Base-by-base conservation (phyloP, 2,113 vertebrate species). In the Hydrochoerus hydrochaeris region DNA sequence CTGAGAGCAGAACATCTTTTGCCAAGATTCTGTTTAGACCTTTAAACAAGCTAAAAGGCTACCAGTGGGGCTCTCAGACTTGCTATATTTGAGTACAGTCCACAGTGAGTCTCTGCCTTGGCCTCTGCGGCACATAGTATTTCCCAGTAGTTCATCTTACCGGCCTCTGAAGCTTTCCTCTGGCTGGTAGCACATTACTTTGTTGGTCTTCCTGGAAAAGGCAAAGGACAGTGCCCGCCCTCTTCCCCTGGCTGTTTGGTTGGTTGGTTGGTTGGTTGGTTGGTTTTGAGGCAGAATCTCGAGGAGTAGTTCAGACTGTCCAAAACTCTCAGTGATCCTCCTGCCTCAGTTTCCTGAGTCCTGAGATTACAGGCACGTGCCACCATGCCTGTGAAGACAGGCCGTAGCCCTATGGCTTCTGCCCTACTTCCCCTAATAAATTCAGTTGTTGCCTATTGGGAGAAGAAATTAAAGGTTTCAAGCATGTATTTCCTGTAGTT, bases 161-260 rank as follows among this genome's bases (percentile, higher is more conserved):
- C 63, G 32, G 85, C 32, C 54, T 90, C 46, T 90, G 22, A 52
- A 63, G 24, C 30, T 88, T 30, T 94, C 13, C 84, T 91, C 32
- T 62, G 28, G 41, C 30, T 17, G 54, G 54, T 26, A 58, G 67
- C 44, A 58, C 10, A 69, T 81, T 77, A 86, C 46, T 62, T 84
- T 75, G 75, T 67, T 35, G 54, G 46, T 17, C 80, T 88, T 96
- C n/a, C 52, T 88, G 44, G 60, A 91, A 92, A 83, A 90, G 62
- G 75, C n/a, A 52, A 67, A 44, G 58, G 38, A 57, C 4, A 52
- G 41, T 60, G 54, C 54, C 54, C 0, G 54, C 54, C 54, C 17
- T 17, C 58, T 35, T 14, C 49, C 49, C 49, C 35, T 6, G 13
- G 1, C 65, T 17, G 12, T 54, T 54, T 54, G 14, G 12, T 35